Percentiles rank a stretch among this genome's conserved stretches.
These are phyloP conservation scores for Ceratosolen fusciceps DNA, from an alignment of 1,140 invertebrate genomes.

Conservation along the genomic window DNA sequence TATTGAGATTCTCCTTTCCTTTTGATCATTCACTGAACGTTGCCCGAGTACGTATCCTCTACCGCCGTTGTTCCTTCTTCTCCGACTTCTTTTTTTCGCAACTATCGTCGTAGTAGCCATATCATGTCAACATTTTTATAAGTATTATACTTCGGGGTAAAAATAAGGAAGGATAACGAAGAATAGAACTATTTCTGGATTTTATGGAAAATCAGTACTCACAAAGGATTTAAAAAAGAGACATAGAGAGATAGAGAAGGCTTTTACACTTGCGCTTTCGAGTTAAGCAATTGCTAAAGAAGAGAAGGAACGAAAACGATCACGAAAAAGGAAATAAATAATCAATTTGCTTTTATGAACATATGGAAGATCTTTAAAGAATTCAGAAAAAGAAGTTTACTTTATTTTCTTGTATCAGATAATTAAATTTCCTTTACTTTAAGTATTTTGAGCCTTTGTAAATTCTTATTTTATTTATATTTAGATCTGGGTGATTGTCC, in stretches of 20 bases:
- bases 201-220: background rate
- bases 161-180: background rate
- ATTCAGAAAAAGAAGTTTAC: background rate
- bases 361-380: background rate
- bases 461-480: background rate
- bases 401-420: background rate
- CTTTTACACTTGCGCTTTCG: slow-evolving; percentile 38
- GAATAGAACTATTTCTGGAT: slow-evolving; percentile 26
- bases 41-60: too few relatives aligned
- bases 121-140: slow-evolving; percentile 28
- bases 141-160: slow-evolving; percentile 12
- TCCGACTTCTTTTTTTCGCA: background rate
- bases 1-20: slow-evolving; percentile 32
- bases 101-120: background rate
- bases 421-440: background rate
- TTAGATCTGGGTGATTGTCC: background rate
- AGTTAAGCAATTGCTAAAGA: background rate
- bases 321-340: slow-evolving; percentile 11
- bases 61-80: too few relatives aligned
- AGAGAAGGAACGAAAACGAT: background rate
- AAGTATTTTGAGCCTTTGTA: background rate
- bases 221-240: background rate
- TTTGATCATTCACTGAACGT: background rate
- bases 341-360: background rate
- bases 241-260: slow-evolving; percentile 3